Base-by-base conservation (phyloP, 1,140 invertebrate species). In the Caerostris extrusa region DNA sequence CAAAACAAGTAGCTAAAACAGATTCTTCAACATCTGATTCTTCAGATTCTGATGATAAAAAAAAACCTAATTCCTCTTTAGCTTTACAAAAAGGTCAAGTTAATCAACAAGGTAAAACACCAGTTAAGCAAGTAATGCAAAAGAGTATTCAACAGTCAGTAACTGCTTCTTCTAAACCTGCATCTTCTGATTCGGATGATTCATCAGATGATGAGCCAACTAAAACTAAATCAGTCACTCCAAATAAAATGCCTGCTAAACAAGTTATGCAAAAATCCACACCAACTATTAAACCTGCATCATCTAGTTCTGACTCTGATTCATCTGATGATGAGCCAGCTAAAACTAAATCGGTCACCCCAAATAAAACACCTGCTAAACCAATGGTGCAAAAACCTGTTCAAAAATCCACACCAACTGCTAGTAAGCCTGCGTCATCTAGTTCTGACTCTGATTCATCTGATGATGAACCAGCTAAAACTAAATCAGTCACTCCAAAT, bases 371-470 rank as follows among this genome's bases (percentile, higher is more conserved):
- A 14, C 58, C 58, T 17, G 10, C 55, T 7, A 61, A 88, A 53
- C n/a, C 3, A 14, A 0, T 34, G 2, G 2, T 67, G 64, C 64
- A 67, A 67, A 82, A 82, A 82, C 77, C 82, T 17, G 56, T 2
- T 19, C 17, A n/a, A 19, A 67, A 67, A 67, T n/a, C 64, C 64
- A 14, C n/a, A n/a, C 12, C n/a, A 67, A 67, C 64, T 67, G n/a
- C 5, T 67, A n/a, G 3, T 12, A 14, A 10, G 5, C 7, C 10
- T 55, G 71, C 34, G 14, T 34, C n/a, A 81, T 10, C 50, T 55
- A 88, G 86, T 88, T 88, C 86, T 17, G 86, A 88, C 53, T 88
- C 86, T 17, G 86, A 88, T 5, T 85, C 83, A 60, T 85, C 83
- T 8, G 83, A 60, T 58, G 83, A 85, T 8, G 83, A 81, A 10